Percentiles rank a stretch among this genome's conserved stretches.
Evolutionary conservation across 2,888 invertebrate genomes (phyloP).

Genomic region (Aspidiotus rigidus): DNA sequence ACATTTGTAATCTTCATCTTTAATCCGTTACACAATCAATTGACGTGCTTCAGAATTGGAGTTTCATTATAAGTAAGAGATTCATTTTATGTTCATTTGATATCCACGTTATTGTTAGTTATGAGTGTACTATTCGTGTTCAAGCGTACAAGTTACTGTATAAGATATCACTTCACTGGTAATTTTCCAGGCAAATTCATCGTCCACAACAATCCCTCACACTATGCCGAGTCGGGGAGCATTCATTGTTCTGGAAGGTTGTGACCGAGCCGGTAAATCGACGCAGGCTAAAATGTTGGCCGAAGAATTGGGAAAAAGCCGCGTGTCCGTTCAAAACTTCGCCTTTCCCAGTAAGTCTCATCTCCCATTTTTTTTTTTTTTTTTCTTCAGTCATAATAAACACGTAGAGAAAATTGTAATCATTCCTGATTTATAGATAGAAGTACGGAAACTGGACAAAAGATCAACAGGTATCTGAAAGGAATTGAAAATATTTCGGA

Average conservation of each 20-base stretch:
- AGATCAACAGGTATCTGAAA: slow-evolving; percentile 70
- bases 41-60: too few species aligned
- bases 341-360: slow-evolving; percentile 46
- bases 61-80: too few species aligned
- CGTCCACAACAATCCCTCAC: too few species aligned
- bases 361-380: not conserved
- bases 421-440: slow-evolving; percentile 49
- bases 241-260: slow-evolving; percentile 84
- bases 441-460: slow-evolving; percentile 63
- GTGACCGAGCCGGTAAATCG: slow-evolving; percentile 89
- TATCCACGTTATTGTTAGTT: too few species aligned
- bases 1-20: too few species aligned
- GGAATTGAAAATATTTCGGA: slow-evolving; percentile 48
- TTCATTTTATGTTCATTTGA: too few species aligned
- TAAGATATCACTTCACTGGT: too few species aligned
- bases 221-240: slow-evolving; percentile 55
- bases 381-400: not conserved
- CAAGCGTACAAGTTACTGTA: too few species aligned
- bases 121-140: too few species aligned
- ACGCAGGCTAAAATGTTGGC: slow-evolving; percentile 74
- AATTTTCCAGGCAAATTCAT: too few species aligned
- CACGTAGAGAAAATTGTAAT: too few species aligned
- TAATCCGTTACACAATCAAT: too few species aligned
- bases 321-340: slow-evolving; percentile 44
- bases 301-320: slow-evolving; percentile 41